Conservation (phyloP, 2,797 vertebrate genomes). For the Myotis daubentonii region DNA sequence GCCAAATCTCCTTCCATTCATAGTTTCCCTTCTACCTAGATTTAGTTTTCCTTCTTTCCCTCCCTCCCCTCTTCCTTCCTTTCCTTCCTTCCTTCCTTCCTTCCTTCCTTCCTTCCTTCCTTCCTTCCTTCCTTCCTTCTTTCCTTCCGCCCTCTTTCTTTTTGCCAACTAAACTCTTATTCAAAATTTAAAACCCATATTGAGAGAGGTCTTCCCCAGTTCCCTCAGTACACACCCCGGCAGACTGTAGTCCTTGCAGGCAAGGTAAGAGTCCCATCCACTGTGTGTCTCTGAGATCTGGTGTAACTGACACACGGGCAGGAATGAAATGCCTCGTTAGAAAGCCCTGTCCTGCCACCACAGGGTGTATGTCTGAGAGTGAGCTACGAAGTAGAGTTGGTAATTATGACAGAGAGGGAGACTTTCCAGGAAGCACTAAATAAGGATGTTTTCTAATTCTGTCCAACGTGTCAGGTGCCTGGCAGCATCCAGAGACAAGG, state of each 20-base stretch:
- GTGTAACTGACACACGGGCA: no score
- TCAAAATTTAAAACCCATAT: background rate
- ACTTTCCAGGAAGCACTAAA: background rate
- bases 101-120: rapidly evolving
- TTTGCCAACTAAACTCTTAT: background rate
- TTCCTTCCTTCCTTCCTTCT: background rate
- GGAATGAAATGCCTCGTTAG: background rate
- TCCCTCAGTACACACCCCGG: no score
- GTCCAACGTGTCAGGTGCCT: background rate
- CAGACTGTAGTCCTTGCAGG: background rate
- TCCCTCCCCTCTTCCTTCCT: no score
- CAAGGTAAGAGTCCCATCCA: background rate
- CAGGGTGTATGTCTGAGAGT: background rate
- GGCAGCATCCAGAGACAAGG: background rate
- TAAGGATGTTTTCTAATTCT: background rate
- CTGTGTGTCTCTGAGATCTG: background rate
- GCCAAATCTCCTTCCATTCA: background rate
- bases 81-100: rapidly evolving
- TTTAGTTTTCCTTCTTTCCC: background rate
- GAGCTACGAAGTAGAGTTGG: background rate
- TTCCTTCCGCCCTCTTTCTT: background rate
- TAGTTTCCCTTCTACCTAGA: background rate
- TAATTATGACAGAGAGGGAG: background rate
- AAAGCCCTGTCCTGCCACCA: background rate
- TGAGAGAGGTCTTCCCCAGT: background rate